Base-by-base conservation (phyloP, 2,888 invertebrate genomes). In the Amaurobius ferox region DNA sequence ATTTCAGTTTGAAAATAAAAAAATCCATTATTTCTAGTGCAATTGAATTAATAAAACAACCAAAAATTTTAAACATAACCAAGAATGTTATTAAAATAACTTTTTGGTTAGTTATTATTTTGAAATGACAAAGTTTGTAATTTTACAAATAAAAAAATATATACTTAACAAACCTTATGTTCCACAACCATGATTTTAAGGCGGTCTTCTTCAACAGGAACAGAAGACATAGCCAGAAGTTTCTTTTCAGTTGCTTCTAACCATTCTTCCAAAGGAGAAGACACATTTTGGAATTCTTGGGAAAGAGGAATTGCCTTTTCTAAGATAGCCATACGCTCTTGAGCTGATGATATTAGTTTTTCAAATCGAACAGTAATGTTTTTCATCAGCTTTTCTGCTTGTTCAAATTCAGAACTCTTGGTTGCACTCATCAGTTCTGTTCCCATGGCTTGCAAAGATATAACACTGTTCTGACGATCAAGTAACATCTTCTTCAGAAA, bases 401-500 rank as follows among this genome's bases (percentile, higher is more conserved):
- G 94, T 89, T 95, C 95, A 67, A 96, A 94, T 90, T 98, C 97
- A 0, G 94, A 94, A 0, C 96, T 94, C 89, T 96, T 96, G 66
- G 96, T 95, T 89, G 95, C 96, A 16, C 95, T 95, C 0, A 96
- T 96, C 16, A 98, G 95, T 91, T 98, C 97, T 90, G 95, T 95
- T 79, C 98, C 98, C 94, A 98, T 96, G 80, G 94, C 95, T 91
- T 96, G 95, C 32, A 98, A 92, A 0, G 97, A 97, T 0, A 96
- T 96, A 94, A 98, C 97, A 1, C 97, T 98, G 91, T 96, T 95
- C 91, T 97, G 96, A 77, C 98, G 94, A 92, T 99, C 99, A 91
- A 97, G 93, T 79, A 99, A 93, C 97, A 99, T 97, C 91, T 98
- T 98, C 92, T 97, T 97, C 88, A 98, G 93, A 94, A 99, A 98